A percentile compares a stretch with the other conserved stretches of the same genome.
phyloP scores from a whole-genome alignment of 2,113 vertebrate genomes.

The Regulus satrapa region DNA sequence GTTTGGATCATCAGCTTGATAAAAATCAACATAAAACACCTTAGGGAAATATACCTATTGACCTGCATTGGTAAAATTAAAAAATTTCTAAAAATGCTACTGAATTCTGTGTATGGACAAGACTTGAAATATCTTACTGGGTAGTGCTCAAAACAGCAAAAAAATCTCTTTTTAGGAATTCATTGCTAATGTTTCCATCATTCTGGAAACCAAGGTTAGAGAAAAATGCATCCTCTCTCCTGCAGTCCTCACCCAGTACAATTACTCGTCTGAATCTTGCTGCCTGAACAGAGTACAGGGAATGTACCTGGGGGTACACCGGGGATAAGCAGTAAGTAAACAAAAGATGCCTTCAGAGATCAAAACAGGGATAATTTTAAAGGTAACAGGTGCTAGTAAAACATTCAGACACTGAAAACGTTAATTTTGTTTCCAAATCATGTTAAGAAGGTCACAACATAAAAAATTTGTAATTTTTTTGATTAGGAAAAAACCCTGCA shows the following conservation, averaged over 20 bases:
- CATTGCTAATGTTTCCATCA: background rate
- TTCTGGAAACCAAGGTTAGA: background rate
- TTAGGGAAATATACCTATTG: background rate
- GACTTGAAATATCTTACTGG: background rate
- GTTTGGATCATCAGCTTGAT: background rate
- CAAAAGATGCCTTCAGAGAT: background rate
- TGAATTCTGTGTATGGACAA: background rate
- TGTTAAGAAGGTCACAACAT: background rate
- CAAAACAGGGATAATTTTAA: background rate
- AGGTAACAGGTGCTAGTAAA: background rate
- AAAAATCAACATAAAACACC: background rate
- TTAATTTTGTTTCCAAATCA: background rate
- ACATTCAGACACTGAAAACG: background rate
- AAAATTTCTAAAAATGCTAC: background rate
- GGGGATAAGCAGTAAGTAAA: background rate
- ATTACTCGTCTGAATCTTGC: background rate
- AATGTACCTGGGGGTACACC: background rate
- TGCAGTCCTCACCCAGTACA: background rate
- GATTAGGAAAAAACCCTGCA: background rate
- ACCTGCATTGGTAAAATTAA: background rate
- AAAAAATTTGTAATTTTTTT: background rate
- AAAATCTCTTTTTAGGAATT: background rate
- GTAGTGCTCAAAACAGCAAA: background rate
- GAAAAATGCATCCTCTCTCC: background rate
- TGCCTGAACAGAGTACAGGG: background rate